Evolutionary conservation across 2,888 invertebrate species (phyloP).

Genomic region (Thysanoteuthis rhombus): DNA sequence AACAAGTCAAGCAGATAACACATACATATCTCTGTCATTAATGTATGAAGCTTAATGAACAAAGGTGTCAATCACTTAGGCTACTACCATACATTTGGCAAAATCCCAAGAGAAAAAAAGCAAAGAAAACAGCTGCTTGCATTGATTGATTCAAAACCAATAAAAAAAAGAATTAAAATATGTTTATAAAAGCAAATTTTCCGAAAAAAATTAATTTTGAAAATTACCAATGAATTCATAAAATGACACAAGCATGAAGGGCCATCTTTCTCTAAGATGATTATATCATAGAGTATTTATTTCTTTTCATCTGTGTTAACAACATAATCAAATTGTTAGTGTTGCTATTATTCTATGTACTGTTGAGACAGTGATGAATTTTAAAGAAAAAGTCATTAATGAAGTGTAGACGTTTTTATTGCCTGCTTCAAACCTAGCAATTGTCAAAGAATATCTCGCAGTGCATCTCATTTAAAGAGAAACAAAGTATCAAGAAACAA

Average conservation of each 20-base stretch:
- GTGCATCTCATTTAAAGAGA: neutral
- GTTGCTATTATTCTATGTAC: neutral
- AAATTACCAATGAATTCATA: too few relatives aligned
- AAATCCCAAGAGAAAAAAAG: neutral
- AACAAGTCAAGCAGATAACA: neutral
- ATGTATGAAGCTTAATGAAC: neutral
- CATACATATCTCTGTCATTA: neutral
- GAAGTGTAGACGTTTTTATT: neutral
- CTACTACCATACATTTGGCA: neutral
- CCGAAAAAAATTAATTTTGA: neutral
- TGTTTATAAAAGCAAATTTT: neutral
- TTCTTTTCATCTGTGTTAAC: neutral
- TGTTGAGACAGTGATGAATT: neutral
- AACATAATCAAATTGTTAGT: neutral
- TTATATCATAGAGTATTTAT: neutral
- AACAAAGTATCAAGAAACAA: neutral
- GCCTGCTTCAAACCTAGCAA: neutral
- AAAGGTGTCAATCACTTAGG: neutral
- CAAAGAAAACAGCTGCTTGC: neutral
- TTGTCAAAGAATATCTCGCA: neutral
- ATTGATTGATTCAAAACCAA: neutral
- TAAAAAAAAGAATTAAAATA: neutral
- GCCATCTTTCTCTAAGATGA: neutral
- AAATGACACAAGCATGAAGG: neutral
- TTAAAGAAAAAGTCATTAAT: neutral